These are phyloP conservation scores for Megaleporinus macrocephalus DNA, from an alignment of 2,113 vertebrate species.

Conservation along the genomic window DNA sequence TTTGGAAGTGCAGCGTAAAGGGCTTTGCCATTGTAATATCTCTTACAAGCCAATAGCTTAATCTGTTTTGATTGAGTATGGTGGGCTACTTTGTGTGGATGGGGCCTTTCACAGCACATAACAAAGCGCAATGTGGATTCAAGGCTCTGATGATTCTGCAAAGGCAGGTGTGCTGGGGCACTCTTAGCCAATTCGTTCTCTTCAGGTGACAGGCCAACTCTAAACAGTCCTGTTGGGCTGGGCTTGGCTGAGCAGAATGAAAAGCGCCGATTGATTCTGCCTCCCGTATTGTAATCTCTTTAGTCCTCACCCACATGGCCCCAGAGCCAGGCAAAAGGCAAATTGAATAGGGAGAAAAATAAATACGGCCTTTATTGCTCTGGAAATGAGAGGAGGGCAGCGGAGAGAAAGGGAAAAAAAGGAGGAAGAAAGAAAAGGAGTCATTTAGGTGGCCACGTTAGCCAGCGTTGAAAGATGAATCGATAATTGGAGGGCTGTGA, in stretches of 20 bases:
- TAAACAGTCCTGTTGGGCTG: constrained; percentile 54
- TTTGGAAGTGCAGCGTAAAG: constrained; percentile 1
- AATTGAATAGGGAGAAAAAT: constrained; percentile 68
- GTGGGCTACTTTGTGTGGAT: constrained; percentile 17
- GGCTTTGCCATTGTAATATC: neutral
- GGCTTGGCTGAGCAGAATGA: constrained; percentile 56
- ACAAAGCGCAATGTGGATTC: neutral
- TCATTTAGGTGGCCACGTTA: constrained; percentile 62
- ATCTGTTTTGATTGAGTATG: neutral
- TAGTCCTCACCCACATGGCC: constrained; percentile 65
- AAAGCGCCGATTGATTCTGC: constrained; percentile 71
- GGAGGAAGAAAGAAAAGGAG: constrained; percentile 28
- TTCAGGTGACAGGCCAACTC: constrained; percentile 55
- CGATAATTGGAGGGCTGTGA: constrained; percentile 65
- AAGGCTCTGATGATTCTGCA: constrained; percentile 28
- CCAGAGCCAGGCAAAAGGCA: constrained; percentile 61
- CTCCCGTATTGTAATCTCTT: constrained; percentile 73
- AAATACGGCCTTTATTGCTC: constrained; percentile 72
- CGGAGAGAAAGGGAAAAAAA: constrained; percentile 19
- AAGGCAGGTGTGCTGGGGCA: constrained; percentile 58
- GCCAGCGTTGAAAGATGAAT: constrained; percentile 62
- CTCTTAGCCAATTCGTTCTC: constrained; percentile 45
- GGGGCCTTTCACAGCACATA: constrained; percentile 2
- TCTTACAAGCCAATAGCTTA: neutral
- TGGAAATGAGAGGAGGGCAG: constrained; percentile 60